A percentile compares a stretch with the other conserved stretches of the same genome.
Evolutionary conservation across 2,888 invertebrate species (phyloP).

Genomic region (Anaspis maculata): DNA sequence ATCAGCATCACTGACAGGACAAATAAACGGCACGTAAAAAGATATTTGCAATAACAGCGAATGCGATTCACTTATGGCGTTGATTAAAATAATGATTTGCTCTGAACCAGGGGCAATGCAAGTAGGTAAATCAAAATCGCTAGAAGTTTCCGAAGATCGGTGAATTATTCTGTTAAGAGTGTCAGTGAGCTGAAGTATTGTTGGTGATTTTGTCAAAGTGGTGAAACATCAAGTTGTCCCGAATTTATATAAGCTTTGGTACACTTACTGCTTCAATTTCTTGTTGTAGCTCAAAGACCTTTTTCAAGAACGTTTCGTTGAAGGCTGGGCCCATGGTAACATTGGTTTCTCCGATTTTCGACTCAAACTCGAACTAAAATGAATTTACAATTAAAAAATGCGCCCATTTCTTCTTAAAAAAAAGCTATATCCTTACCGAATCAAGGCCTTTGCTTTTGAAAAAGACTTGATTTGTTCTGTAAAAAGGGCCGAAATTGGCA

Average conservation of each 20-base stretch:
- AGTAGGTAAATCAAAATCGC: no score
- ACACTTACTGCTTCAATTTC: constrained; percentile 56
- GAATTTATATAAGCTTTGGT: constrained; percentile 7
- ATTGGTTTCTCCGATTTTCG: constrained; percentile 27
- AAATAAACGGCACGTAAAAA: no score
- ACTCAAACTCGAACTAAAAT: constrained; percentile 25
- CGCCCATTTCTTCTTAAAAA: not conserved
- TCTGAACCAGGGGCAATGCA: no score
- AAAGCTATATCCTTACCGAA: constrained; percentile 39
- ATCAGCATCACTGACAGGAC: no score
- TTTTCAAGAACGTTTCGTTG: constrained; percentile 62
- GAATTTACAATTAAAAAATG: constrained; percentile 1
- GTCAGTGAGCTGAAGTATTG: no score
- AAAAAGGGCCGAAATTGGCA: constrained; percentile 78
- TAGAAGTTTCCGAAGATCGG: no score
- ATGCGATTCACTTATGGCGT: no score
- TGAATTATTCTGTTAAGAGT: no score
- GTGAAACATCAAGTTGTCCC: no score
- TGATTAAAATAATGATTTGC: no score
- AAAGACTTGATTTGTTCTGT: constrained; percentile 82
- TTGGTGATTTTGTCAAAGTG: no score
- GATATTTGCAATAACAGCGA: no score
- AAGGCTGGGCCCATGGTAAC: constrained; percentile 74
- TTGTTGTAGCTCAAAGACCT: constrained; percentile 63
- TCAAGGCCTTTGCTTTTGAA: constrained; percentile 56